Conservation (phyloP, 2,797 vertebrate species). For the Enteromius afrohamiltoni region DNA sequence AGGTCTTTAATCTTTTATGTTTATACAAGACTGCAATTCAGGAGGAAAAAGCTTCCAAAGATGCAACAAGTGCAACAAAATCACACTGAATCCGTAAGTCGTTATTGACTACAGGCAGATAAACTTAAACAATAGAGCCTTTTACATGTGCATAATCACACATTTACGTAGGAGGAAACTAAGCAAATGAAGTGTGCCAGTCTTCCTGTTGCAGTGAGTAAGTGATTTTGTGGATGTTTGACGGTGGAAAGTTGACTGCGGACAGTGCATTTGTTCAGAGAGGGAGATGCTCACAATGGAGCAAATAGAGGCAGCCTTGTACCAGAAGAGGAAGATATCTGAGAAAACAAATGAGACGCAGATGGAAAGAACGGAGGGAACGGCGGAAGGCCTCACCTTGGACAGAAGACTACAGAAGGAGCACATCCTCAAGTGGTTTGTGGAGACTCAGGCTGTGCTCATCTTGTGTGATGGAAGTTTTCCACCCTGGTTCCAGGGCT, state of each 20-base stretch:
- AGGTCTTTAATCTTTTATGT: conserved; percentile 22
- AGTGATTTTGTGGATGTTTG: not conserved
- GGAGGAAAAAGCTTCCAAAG: conserved; percentile 3
- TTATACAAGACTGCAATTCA: conserved; percentile 5
- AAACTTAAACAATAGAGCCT: conserved; percentile 67
- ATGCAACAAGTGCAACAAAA: conserved; percentile 25
- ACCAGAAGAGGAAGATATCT: conserved; percentile 25
- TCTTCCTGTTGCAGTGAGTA: conserved; percentile 16
- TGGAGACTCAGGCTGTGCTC: conserved; percentile 74
- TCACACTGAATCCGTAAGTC: conserved; percentile 11
- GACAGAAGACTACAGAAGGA: conserved; percentile 71
- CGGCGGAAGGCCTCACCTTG: not conserved
- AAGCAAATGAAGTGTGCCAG: conserved; percentile 79
- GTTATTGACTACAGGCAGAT: conserved; percentile 32
- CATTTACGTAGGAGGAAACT: conserved; percentile 52
- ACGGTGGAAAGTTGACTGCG: not conserved
- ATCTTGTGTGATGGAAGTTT: conserved; percentile 75
- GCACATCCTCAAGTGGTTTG: conserved; percentile 79
- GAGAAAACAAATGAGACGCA: conserved; percentile 3
- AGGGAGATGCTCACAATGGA: conserved; percentile 58
- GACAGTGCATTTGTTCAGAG: not conserved
- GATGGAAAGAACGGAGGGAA: conserved; percentile 47
- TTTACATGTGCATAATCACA: conserved; percentile 58
- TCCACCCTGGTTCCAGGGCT: conserved; percentile 85
- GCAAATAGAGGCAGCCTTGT: conserved; percentile 23